Percentiles rank a stretch among this genome's conserved stretches.
Evolutionary conservation across 2,113 vertebrate species (phyloP).

Genomic region (Morone saxatilis): DNA sequence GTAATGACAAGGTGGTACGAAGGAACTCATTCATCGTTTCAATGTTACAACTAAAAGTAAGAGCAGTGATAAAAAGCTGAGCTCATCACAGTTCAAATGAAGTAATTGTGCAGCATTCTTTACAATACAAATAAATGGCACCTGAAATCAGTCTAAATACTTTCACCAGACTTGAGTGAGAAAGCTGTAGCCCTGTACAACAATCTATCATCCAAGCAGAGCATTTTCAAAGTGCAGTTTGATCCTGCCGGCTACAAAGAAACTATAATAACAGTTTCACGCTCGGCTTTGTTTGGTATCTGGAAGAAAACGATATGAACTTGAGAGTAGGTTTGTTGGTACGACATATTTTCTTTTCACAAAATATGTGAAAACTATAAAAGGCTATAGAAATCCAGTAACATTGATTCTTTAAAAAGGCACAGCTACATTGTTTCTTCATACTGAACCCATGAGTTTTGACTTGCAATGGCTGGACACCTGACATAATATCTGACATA

Average conservation of each 20-base stretch:
- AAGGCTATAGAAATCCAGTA: slow-evolving; percentile 23
- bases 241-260: background rate
- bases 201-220: slow-evolving; percentile 1
- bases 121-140: slow-evolving; percentile 19
- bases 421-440: slow-evolving; percentile 32
- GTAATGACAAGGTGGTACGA: background rate
- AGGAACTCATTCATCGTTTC: slow-evolving; percentile 19
- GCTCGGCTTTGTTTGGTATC: slow-evolving; percentile 26
- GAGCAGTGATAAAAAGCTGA: slow-evolving; percentile 2
- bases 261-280: background rate
- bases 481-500: background rate
- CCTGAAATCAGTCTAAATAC: background rate
- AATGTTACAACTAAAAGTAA: slow-evolving; percentile 8
- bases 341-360: slow-evolving; percentile 4
- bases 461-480: background rate
- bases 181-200: slow-evolving; percentile 12
- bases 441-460: background rate
- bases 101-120: slow-evolving; percentile 47
- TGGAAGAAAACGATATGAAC: background rate
- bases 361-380: slow-evolving; percentile 9
- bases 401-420: slow-evolving; percentile 47
- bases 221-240: slow-evolving; percentile 18
- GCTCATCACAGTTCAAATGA: slow-evolving; percentile 30
- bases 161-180: background rate
- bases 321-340: slow-evolving; percentile 21